phyloP scores from a whole-genome alignment of 2,113 vertebrate species.

The Antechinus stuartii region DNA sequence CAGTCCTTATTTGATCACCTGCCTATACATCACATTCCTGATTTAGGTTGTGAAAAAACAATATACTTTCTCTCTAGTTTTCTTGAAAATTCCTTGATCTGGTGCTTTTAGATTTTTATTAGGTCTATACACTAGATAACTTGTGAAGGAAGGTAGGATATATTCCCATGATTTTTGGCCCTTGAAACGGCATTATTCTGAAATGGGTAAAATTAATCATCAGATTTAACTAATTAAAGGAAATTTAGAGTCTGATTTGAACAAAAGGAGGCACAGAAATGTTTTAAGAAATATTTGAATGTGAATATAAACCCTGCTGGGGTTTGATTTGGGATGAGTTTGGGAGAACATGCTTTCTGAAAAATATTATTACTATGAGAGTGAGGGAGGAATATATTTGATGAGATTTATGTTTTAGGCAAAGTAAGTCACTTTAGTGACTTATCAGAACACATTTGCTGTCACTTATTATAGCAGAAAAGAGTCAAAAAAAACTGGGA shows the following conservation, averaged over 20 bases:
- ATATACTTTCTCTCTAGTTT: no score
- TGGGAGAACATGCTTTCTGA: background rate
- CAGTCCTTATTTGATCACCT: no score
- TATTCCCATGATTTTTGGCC: background rate
- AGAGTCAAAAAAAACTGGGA: background rate
- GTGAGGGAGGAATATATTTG: background rate
- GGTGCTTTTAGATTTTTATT: no score
- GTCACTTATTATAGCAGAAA: no score
- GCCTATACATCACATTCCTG: no score
- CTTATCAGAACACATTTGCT: background rate
- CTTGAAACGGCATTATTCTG: background rate
- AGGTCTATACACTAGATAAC: no score
- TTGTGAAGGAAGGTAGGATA: no score
- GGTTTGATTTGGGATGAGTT: background rate
- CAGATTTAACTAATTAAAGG: background rate
- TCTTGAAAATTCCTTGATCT: no score
- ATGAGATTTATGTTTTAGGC: background rate
- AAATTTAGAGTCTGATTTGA: background rate
- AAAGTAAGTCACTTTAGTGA: background rate
- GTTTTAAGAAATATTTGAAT: background rate
- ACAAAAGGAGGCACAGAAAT: background rate
- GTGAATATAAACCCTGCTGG: background rate
- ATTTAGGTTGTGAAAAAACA: no score
- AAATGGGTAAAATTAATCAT: background rate
- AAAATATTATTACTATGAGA: background rate